Percentiles rank a stretch among this genome's conserved stretches.
phyloP scores from a whole-genome alignment of 2,797 vertebrate genomes.

The Apodemus agrarius region DNA sequence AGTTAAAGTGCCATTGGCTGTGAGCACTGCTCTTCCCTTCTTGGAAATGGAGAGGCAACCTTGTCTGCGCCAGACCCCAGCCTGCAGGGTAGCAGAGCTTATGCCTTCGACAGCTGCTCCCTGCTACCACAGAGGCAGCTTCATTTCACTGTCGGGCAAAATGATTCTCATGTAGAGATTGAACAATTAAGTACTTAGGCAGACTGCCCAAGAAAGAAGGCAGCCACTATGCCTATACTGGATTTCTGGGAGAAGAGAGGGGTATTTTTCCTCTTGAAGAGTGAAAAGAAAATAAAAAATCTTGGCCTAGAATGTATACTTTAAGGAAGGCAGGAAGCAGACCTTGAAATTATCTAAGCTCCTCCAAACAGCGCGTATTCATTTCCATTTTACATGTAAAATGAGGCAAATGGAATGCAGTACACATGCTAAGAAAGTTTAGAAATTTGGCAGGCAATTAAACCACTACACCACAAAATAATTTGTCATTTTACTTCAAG shows the following conservation, averaged over 20 bases:
- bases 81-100: background rate
- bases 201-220: background rate
- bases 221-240: background rate
- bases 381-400: constrained; percentile 50
- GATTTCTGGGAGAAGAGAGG: background rate
- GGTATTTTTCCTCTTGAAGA: constrained; percentile 12
- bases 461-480: constrained; percentile 52
- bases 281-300: background rate
- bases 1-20: background rate
- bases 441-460: constrained; percentile 35
- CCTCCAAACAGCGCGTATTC: background rate
- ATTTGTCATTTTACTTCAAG: constrained; percentile 55
- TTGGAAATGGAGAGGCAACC: background rate
- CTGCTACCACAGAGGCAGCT: constrained; percentile 5
- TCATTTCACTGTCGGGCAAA: constrained; percentile 59
- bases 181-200: constrained; percentile 69
- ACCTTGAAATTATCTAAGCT: background rate
- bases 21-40: background rate
- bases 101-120: constrained; percentile 44
- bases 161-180: background rate
- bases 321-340: background rate
- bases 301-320: background rate
- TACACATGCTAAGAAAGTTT: constrained; percentile 1
- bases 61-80: constrained; percentile 25
- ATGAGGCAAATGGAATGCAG: background rate